phyloP scores from a whole-genome alignment of 2,113 vertebrate species.

The Istiophorus platypterus region DNA sequence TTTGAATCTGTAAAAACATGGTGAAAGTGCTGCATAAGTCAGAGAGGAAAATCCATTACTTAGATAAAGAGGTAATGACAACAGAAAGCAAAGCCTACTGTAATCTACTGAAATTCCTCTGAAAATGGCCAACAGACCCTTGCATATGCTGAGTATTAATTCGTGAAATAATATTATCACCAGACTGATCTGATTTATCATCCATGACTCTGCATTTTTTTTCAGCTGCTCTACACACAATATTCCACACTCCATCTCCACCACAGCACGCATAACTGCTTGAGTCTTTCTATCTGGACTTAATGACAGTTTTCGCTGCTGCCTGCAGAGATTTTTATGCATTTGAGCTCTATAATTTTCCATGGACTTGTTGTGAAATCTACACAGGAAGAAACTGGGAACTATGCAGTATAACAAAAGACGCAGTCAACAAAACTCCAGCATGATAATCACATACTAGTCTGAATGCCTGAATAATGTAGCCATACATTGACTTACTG shows the following conservation, averaged over 20 bases:
- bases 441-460: slow-evolving; percentile 6
- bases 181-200: slow-evolving; percentile 24
- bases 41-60: slow-evolving; percentile 27
- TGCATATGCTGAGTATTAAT: slow-evolving; percentile 27
- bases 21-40: background rate
- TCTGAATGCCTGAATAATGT: background rate
- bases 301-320: slow-evolving; percentile 6
- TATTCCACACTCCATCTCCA: background rate
- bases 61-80: slow-evolving; percentile 9
- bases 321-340: background rate
- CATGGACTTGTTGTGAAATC: slow-evolving; percentile 35
- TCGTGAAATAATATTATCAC: slow-evolving; percentile 27
- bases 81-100: slow-evolving; percentile 20
- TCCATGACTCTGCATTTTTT: slow-evolving; percentile 29
- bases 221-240: background rate
- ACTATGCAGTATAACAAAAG: slow-evolving; percentile 5
- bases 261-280: background rate
- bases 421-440: background rate
- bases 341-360: slow-evolving; percentile 30
- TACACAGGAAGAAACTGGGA: slow-evolving; percentile 15
- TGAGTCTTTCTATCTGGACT: slow-evolving; percentile 15
- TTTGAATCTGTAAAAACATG: slow-evolving; percentile 20
- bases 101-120: slow-evolving; percentile 36
- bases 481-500: background rate
- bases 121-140: background rate